phyloP scores from a whole-genome alignment of 2,113 vertebrate species.

The Alouatta palliata region DNA sequence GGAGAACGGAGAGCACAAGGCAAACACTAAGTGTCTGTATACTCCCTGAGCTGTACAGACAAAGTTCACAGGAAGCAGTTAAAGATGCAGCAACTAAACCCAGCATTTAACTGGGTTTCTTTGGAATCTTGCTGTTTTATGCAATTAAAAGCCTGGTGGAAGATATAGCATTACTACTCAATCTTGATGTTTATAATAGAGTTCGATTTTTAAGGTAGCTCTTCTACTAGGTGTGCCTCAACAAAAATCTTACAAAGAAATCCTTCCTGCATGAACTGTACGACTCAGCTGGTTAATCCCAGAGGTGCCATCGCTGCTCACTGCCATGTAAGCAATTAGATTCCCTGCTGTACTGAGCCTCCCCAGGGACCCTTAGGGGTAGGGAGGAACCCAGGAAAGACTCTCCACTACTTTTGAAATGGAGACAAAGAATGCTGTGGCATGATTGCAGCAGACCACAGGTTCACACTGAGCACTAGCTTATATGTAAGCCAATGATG shows the following conservation, averaged over 20 bases:
- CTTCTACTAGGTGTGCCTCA: not conserved
- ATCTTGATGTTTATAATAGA: not conserved
- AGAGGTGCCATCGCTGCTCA: conserved; percentile 29
- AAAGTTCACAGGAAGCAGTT: conserved; percentile 73
- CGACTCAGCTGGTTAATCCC: conserved; percentile 26
- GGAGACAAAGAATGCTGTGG: conserved; percentile 66
- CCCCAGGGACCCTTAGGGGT: conserved; percentile 73
- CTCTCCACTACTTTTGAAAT: conserved; percentile 73
- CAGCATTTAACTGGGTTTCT: conserved; percentile 56
- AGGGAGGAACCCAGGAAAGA: conserved; percentile 76
- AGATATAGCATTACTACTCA: conserved; percentile 11
- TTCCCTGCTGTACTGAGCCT: conserved; percentile 3
- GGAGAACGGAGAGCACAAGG: conserved; percentile 58
- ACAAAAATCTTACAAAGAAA: conserved; percentile 44
- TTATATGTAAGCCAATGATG: fast-evolving
- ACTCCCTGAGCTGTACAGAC: not conserved
- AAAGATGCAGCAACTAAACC: conserved; percentile 57
- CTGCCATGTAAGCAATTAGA: conserved; percentile 47
- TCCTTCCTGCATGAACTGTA: conserved; percentile 58
- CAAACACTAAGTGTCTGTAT: conserved; percentile 61
- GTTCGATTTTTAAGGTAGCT: conserved; percentile 47
- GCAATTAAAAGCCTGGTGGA: conserved; percentile 62
- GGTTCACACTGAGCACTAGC: fast-evolving
- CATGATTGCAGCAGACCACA: conserved; percentile 47
- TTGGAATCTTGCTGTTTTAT: conserved; percentile 61